Conservation (phyloP, 2,113 vertebrate species). For the Anolis carolinensis region DNA sequence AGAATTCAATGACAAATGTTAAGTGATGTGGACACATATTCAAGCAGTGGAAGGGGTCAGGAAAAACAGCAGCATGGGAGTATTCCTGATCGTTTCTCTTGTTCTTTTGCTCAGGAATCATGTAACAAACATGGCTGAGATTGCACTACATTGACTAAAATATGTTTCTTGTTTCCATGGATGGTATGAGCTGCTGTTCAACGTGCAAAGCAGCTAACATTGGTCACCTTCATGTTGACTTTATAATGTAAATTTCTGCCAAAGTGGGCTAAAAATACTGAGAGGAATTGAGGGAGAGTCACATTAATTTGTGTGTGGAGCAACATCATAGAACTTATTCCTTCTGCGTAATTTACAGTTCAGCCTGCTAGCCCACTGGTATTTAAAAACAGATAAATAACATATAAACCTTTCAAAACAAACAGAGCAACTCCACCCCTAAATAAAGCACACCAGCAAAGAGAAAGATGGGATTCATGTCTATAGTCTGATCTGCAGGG, state of each 20-base stretch:
- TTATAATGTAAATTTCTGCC: neutral
- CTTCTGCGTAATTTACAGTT: neutral
- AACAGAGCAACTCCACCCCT: neutral
- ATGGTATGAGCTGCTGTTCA: neutral
- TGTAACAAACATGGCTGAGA: neutral
- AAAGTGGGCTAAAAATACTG: neutral
- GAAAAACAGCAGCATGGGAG: constrained; percentile 38
- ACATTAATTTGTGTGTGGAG: neutral
- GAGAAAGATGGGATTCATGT: neutral
- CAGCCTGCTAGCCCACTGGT: neutral
- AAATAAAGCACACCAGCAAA: neutral
- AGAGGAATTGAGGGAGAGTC: neutral
- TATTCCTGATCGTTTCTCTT: constrained; percentile 13
- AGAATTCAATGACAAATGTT: neutral
- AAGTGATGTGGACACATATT: constrained; percentile 36
- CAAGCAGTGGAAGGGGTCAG: constrained; percentile 45
- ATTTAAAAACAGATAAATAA: neutral
- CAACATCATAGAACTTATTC: neutral
- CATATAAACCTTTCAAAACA: neutral
- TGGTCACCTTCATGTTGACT: neutral
- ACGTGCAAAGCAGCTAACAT: neutral
- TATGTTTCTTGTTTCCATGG: neutral
- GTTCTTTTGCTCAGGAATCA: constrained; percentile 29
- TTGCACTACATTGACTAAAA: neutral
- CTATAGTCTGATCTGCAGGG: neutral